Evolutionary conservation across 2,888 invertebrate genomes (phyloP), one percentile per base, ranked within the genome.

Genomic region (Meloe dianella): DNA sequence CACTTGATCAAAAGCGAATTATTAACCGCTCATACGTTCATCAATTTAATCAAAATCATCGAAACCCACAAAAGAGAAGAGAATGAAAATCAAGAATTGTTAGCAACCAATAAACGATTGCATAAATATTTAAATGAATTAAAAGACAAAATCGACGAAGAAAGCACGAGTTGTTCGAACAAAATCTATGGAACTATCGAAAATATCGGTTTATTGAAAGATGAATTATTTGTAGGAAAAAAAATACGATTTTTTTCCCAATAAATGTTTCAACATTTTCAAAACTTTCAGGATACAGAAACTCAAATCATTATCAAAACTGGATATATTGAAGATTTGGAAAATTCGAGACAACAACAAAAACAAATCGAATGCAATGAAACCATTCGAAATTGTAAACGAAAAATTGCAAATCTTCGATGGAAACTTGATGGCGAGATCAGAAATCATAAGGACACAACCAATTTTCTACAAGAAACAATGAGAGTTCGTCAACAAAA

Each of bases 381-480:
- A 6, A 12, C 10, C 10, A n/a, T 27, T 8, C 1, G n/a, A 1
- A 27, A 12, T 2, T 54, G 14, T n/a, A 1, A 27, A n/a, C 27
- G 0, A 24, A 54, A 6, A 5, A 0, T 54, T 1, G n/a, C 14
- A n/a, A n/a, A 54, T 6, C 6, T 54, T 7, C 4, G 7, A 27
- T 12, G 2, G 12, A 27, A 54, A n/a, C 12, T 54, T n/a, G 1
- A 54, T 7, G n/a, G 27, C 4, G 54, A 54, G 22, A 54, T 54
- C 1, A 12, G 14, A 27, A 10, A 9, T 27, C 54, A 54, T 27
- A 8, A 27, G 24, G 54, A 27, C 27, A 7, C 27, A 2, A 54
- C 24, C 14, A 27, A 7, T 14, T 85, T 81, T 61, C 80, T 80
- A 63, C 71, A 70, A 65, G 83, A 77, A 74, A 73, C 74, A 38